A percentile compares a stretch with the other conserved stretches of the same genome.
Evolutionary conservation across 1,140 invertebrate species (phyloP).

Genomic region (Cotesia chilonis): DNA sequence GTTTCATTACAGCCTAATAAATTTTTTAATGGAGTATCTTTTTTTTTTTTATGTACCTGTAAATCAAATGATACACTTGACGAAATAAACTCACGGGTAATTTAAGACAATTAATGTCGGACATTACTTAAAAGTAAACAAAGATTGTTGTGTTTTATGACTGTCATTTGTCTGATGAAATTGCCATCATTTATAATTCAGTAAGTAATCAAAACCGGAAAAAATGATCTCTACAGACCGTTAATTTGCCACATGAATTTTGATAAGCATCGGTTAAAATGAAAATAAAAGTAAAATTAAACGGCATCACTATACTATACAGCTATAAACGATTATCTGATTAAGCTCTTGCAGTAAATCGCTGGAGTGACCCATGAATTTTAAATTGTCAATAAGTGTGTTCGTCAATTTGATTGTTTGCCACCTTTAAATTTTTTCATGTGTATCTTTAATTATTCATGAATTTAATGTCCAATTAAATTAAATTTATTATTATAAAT

Average conservation of each 20-base stretch:
- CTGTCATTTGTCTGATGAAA: not conserved
- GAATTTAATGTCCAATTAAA: not conserved
- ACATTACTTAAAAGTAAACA: no score
- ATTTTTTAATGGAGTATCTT: no score
- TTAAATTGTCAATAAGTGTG: not conserved
- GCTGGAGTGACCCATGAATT: not conserved
- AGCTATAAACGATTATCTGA: slow-evolving; percentile 3
- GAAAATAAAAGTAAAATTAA: not conserved
- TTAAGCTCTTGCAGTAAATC: not conserved
- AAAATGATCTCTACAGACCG: not conserved
- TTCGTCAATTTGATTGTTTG: no score
- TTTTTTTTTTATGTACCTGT: no score
- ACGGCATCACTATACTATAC: not conserved
- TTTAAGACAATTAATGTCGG: no score
- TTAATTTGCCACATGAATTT: slow-evolving; percentile 20
- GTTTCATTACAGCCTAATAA: no score
- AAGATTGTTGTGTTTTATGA: not conserved
- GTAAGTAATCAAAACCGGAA: not conserved
- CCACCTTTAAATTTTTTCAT: no score
- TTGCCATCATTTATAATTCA: slow-evolving; percentile 9
- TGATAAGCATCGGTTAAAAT: slow-evolving; percentile 2
- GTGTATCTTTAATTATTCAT: no score
- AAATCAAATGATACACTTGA: no score
- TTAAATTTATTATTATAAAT: not conserved
- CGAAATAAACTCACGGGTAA: no score